phyloP scores from a whole-genome alignment of 2,888 invertebrate genomes.

The Synergus japonicus region DNA sequence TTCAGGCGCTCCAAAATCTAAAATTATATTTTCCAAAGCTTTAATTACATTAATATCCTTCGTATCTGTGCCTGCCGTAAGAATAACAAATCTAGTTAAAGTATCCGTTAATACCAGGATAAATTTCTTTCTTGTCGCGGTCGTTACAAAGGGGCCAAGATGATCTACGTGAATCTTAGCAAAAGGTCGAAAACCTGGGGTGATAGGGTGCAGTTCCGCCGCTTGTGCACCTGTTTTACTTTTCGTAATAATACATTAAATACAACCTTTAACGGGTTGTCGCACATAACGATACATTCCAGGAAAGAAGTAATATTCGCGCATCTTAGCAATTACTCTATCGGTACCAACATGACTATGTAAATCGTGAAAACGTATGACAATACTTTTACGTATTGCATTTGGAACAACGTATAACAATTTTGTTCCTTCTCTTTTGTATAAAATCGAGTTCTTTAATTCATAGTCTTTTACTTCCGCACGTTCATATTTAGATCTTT shows the following conservation, averaged over 20 bases:
- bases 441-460: not conserved
- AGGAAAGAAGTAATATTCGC: constrained; percentile 20
- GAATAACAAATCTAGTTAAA: constrained; percentile 48
- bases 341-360: constrained; percentile 18
- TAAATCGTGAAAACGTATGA: constrained; percentile 25
- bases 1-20: no score
- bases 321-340: not conserved
- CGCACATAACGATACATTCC: constrained; percentile 49
- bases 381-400: constrained; percentile 6
- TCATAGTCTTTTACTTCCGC: no score
- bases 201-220: constrained; percentile 54
- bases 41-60: constrained; percentile 21
- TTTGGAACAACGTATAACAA: constrained; percentile 13
- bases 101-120: constrained; percentile 50
- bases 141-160: constrained; percentile 48
- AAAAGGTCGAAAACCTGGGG: constrained; percentile 50
- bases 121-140: constrained; percentile 40
- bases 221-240: constrained; percentile 43
- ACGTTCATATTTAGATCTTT: no score
- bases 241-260: constrained; percentile 49
- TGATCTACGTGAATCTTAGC: constrained; percentile 50
- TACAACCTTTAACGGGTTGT: constrained; percentile 50
- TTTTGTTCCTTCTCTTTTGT: not conserved
- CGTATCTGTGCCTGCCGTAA: constrained; percentile 46
- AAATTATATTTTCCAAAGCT: constrained; percentile 46